phyloP scores from a whole-genome alignment of 2,113 vertebrate genomes.

The Corythornis cristatus region DNA sequence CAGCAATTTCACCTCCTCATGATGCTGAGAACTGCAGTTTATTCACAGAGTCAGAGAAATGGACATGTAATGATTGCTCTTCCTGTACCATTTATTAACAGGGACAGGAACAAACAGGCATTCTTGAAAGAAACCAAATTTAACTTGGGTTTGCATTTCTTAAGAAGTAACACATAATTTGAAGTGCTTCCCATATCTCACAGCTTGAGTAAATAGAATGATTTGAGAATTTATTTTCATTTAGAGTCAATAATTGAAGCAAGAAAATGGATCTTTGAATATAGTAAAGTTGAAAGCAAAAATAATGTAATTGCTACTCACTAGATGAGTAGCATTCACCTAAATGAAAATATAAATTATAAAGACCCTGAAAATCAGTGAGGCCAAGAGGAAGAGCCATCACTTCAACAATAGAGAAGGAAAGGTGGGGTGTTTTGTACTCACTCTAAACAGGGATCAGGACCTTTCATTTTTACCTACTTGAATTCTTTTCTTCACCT shows the following conservation, averaged over 20 bases:
- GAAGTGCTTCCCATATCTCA: fast-evolving
- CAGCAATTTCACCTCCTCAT: background rate
- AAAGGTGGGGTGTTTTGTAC: background rate
- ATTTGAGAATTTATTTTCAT: background rate
- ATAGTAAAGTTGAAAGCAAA: background rate
- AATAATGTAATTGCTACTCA: background rate
- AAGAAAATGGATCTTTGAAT: background rate
- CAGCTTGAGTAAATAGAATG: background rate
- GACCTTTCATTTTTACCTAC: background rate
- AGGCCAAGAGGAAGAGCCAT: background rate
- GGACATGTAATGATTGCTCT: background rate
- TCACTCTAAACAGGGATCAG: background rate
- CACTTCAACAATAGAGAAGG: background rate
- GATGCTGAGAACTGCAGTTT: background rate
- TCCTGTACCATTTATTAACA: background rate
- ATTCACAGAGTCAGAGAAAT: background rate
- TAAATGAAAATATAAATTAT: background rate
- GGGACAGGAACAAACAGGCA: background rate
- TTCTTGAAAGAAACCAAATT: background rate
- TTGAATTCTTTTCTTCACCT: background rate
- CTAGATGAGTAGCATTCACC: background rate
- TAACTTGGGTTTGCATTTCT: background rate
- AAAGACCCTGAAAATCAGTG: background rate
- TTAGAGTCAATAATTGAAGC: background rate
- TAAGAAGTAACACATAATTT: background rate